phyloP scores from a whole-genome alignment of 2,888 invertebrate species.

The Chironomus tentans region DNA sequence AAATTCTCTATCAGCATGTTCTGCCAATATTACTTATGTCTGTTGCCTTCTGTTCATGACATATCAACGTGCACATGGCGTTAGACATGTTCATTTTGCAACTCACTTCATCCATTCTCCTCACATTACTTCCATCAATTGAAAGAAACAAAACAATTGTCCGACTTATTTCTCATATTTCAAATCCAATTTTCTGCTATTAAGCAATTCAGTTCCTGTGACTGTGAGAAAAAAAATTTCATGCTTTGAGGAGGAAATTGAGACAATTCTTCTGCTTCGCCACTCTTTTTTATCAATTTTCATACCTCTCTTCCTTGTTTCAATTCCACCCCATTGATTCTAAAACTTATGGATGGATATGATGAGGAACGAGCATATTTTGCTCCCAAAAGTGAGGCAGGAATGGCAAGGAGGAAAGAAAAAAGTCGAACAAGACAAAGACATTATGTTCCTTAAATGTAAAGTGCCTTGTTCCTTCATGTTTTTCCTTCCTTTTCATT shows the following conservation, averaged over 20 bases:
- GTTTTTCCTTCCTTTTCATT: background rate
- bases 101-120: background rate
- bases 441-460: constrained; percentile 3
- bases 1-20: background rate
- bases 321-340: background rate
- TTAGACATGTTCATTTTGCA: too few species aligned
- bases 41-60: background rate
- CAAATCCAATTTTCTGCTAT: background rate
- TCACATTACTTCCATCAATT: background rate
- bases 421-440: background rate
- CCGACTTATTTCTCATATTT: background rate
- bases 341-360: background rate
- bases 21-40: background rate
- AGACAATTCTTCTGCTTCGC: background rate
- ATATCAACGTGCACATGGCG: background rate
- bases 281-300: background rate
- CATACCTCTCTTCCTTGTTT: background rate
- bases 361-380: background rate
- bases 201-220: background rate
- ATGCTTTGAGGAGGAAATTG: too few species aligned
- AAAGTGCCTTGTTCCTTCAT: background rate
- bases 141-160: background rate
- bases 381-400: background rate
- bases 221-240: too few species aligned
- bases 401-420: background rate